phyloP scores from a whole-genome alignment of 2,797 vertebrate species.

The Crypturellus tataupa region DNA sequence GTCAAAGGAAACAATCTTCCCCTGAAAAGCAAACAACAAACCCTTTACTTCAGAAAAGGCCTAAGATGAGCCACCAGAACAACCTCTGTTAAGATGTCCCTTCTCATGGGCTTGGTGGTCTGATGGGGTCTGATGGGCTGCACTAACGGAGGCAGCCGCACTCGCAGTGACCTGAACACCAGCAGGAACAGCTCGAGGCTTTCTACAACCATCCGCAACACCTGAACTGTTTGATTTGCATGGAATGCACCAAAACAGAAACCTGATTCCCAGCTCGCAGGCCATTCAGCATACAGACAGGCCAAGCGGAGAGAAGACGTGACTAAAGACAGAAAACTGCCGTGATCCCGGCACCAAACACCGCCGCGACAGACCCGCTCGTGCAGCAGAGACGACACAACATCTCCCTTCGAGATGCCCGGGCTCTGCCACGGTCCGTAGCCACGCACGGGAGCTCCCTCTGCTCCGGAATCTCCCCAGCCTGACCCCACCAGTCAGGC shows the following conservation, averaged over 20 bases:
- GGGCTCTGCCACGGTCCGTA: fast-evolving
- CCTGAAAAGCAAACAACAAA: not conserved
- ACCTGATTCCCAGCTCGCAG: not conserved
- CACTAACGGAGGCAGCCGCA: not conserved
- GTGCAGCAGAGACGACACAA: not conserved
- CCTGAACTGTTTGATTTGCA: not conserved
- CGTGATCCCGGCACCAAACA: fast-evolving
- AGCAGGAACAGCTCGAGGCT: not conserved
- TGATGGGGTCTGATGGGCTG: not conserved
- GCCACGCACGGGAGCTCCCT: fast-evolving
- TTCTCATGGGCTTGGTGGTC: not conserved
- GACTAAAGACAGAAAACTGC: not conserved
- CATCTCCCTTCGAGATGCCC: not conserved
- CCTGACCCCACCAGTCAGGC: not conserved
- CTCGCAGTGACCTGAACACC: not conserved
- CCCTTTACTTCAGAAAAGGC: not conserved
- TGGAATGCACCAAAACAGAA: not conserved
- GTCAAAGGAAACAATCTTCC: not conserved
- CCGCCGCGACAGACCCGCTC: fast-evolving
- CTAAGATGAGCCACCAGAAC: not conserved
- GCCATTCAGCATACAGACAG: not conserved
- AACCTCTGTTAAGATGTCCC: not conserved
- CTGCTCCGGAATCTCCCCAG: not conserved
- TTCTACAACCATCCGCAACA: not conserved
- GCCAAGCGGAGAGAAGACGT: not conserved